Base-by-base conservation (phyloP, 2,113 vertebrate genomes). In the Odontesthes bonariensis region DNA sequence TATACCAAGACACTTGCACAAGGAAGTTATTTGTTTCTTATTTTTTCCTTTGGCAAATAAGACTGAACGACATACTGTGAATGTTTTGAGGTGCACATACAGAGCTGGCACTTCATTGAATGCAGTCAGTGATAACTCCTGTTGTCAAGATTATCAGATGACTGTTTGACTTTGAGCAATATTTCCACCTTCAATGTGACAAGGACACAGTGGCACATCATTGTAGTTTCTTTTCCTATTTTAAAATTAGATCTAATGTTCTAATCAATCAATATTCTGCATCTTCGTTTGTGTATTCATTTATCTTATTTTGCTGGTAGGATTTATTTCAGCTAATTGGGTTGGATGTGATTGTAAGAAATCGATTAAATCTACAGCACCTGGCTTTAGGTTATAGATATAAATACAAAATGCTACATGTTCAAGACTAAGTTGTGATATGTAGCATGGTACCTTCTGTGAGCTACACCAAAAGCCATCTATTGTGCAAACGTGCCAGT, bases 141-240 rank as follows among this genome's bases (percentile, higher is more conserved):
- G 65, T 86, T 77, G 62, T 79, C 75, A 49, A 73, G 70, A 87
- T 85, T 67, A 75, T 85, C 77, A 73, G 64, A 79, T 57, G 90
- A 89, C 88, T 87, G 86, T 91, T 88, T 90, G 82, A 91, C 88
- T 88, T 87, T 88, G 78, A 93, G 89, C 90, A 93, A 93, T 93
- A 93, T 87, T 87, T 79, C 84, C 86, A 85, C 59, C 71, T 86
- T 88, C 55, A 90, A 84, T 88, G 89, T 93, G 85, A 92, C 78
- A 83, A 72, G 63, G 83, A 88, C 79, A 83, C 84, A 83, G 70
- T 62, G 82, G 86, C 70, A 74, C 80, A 79, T 81, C 69, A 71
- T 77, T 85, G 10, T 35, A 33, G 13, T 75, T 83, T 74, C 73
- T 75, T 85, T 77, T 81, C 56, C 73, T 56, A 61, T 47, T 77